Conservation (phyloP, 2,113 vertebrate species). For the human region GRCh38 chr11:23960001-23960500, state of each 20-base stretch:
- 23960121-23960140: not conserved
- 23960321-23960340: not conserved
- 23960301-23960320: not conserved
- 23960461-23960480: not conserved
- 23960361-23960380: not conserved
- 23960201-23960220: not conserved
- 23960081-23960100: not conserved
- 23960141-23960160: accelerated
- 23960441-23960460: not conserved
- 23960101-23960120: not conserved
- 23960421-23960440: not conserved
- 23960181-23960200: not conserved
- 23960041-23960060: not conserved
- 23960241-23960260: not conserved
- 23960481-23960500: not conserved
- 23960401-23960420: not conserved
- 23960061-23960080: not conserved
- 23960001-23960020: not conserved
- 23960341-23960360: not conserved
- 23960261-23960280: not conserved
- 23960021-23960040: not conserved
- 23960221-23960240: not conserved
- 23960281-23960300: not conserved
- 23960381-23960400: not conserved
- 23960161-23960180: too few species aligned